Percentiles rank a stretch among this genome's conserved stretches.
These are phyloP conservation scores for Hipparchia sbordonii DNA, from an alignment of 2,888 invertebrate species.

Conservation along the genomic window DNA sequence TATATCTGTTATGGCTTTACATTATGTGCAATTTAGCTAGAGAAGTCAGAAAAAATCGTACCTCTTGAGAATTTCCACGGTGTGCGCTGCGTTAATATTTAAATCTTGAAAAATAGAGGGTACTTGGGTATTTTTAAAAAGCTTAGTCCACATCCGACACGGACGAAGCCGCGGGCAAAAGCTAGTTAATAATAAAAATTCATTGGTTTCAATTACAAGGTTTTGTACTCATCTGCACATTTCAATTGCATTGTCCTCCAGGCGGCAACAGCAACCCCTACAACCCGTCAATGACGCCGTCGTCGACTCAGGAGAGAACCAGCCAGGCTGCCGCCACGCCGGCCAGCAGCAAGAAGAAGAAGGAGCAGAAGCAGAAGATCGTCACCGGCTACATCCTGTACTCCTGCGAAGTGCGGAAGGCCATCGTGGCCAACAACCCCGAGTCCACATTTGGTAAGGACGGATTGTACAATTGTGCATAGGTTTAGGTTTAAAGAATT, in stretches of 20 bases:
- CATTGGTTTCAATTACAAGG: too few relatives aligned
- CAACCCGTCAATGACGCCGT: constrained; percentile 66
- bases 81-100: too few relatives aligned
- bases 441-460: constrained; percentile 94
- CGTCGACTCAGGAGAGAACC: constrained; percentile 61
- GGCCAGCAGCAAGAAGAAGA: constrained; percentile 70
- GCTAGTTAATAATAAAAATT: too few relatives aligned
- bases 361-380: constrained; percentile 87
- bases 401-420: constrained; percentile 97
- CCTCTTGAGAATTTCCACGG: too few relatives aligned
- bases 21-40: too few relatives aligned
- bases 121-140: too few relatives aligned
- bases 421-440: constrained; percentile 96
- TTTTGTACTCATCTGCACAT: background rate
- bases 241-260: constrained; percentile 48
- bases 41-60: too few relatives aligned
- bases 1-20: too few relatives aligned
- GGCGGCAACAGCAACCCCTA: constrained; percentile 78
- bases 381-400: constrained; percentile 99
- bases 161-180: too few relatives aligned
- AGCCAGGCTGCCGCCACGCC: constrained; percentile 55
- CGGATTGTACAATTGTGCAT: background rate
- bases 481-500: too few relatives aligned
- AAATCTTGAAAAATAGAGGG: too few relatives aligned
- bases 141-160: too few relatives aligned